Base-by-base conservation (phyloP, 2,888 invertebrate genomes). In the Xanthostigma xanthostigma region DNA sequence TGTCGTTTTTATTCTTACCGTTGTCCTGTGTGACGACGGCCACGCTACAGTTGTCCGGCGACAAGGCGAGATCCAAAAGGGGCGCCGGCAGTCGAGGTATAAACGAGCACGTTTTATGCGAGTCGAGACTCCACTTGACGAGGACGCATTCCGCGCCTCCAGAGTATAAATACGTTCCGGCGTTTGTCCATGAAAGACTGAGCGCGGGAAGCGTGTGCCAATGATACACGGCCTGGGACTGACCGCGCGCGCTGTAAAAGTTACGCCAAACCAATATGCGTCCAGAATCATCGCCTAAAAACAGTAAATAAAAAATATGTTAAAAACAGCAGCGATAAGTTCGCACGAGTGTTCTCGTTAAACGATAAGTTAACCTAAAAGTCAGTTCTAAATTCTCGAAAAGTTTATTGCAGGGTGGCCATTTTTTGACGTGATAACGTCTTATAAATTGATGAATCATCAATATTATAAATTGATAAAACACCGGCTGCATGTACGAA, bases 61-160 rank as follows among this genome's bases (percentile, higher is more conserved):
- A 77, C 46, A 78, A 70, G 3, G 71, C 64, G 27, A 89, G 64
- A 57, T 80, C 78, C 45, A 71, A 66, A 39, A 89, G 77, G 2
- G 78, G 73, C 11, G 81, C 75, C 3, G 83, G 74, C 56, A 88
- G 67, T 45, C 88, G 74, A 1, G 90, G 88, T 43, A 87, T 59
- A 62, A 77, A 84, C 33, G 71, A 65, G 55, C 70, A 75, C 0
- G 66, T 59, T 6, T 70, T 61, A 0, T 71, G 64, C 55, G 73
- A 68, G 37, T 70, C 65, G 17, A 78, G 53, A 46, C 72, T 69
- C 90, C 89, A 90, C 62, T 80, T 81, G 0, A 89, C 86, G 45
- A 90, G 63, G 0, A 85, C 85, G 58, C 78, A 74, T 63, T 90
- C 90, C 43, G 73, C 72, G n/a, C 84, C 89, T 9, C 86, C 85